Conservation (phyloP, 2,888 invertebrate genomes). For the Sturmia bella region DNA sequence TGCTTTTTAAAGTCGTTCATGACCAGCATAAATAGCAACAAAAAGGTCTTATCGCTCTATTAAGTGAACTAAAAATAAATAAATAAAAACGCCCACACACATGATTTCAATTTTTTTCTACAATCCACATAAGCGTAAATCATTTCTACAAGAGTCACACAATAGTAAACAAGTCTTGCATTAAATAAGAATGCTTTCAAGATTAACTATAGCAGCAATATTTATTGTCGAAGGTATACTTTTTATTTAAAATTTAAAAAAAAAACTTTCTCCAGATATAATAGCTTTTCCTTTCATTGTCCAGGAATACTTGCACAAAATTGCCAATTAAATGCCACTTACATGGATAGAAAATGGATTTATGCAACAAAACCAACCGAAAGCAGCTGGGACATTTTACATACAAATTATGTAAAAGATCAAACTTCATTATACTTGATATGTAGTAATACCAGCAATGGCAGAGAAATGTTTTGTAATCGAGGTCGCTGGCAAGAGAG, state of each 20-base stretch:
- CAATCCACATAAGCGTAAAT: neutral
- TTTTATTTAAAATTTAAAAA: neutral
- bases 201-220: slow-evolving; percentile 8
- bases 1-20: neutral
- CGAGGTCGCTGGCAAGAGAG: slow-evolving; percentile 6
- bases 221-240: slow-evolving; percentile 38
- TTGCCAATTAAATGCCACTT: slow-evolving; percentile 43
- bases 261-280: too few relatives aligned
- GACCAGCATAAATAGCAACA: neutral
- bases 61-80: slow-evolving; percentile 19
- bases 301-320: slow-evolving; percentile 42
- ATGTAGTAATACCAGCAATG: slow-evolving; percentile 17
- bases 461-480: slow-evolving; percentile 33
- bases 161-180: slow-evolving; percentile 26
- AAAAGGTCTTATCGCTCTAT: slow-evolving; percentile 22
- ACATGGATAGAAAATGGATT: slow-evolving; percentile 57
- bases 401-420: slow-evolving; percentile 52
- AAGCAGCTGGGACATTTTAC: slow-evolving; percentile 54
- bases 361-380: slow-evolving; percentile 29
- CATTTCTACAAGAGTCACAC: slow-evolving; percentile 5
- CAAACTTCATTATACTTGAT: slow-evolving; percentile 32
- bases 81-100: slow-evolving; percentile 45
- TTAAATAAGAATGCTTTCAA: slow-evolving; percentile 33
- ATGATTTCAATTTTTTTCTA: neutral
- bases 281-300: neutral